phyloP scores from a whole-genome alignment of 2,797 vertebrate genomes.

The Arctocebus calabarensis region DNA sequence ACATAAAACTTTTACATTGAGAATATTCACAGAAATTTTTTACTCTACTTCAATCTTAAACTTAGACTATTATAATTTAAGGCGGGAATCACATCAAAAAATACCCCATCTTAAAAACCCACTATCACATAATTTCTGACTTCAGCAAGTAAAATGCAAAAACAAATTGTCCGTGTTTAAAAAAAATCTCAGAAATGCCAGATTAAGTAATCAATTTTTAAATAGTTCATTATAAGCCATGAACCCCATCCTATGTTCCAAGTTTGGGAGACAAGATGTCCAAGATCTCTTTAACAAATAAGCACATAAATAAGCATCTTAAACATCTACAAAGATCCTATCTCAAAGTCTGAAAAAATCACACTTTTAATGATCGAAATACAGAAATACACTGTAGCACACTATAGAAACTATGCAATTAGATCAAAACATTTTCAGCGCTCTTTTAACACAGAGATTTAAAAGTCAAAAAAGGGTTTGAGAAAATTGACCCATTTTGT shows the following conservation, averaged over 20 bases:
- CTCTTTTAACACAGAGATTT: constrained; percentile 56
- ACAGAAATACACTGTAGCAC: constrained; percentile 49
- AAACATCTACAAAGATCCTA: constrained; percentile 48
- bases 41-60: constrained; percentile 57
- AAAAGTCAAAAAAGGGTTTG: constrained; percentile 42
- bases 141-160: constrained; percentile 68
- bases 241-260: constrained; percentile 68
- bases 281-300: constrained; percentile 50
- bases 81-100: constrained; percentile 42
- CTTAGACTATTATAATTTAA: constrained; percentile 48
- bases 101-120: constrained; percentile 36
- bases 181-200: constrained; percentile 33
- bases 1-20: constrained; percentile 57
- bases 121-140: constrained; percentile 52
- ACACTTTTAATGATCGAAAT: constrained; percentile 46
- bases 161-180: constrained; percentile 37
- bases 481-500: constrained; percentile 15
- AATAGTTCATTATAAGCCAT: constrained; percentile 57
- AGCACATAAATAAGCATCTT: constrained; percentile 30
- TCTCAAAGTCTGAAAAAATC: constrained; percentile 49
- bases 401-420: constrained; percentile 8
- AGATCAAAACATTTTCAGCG: constrained; percentile 32
- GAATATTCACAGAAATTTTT: constrained; percentile 33
- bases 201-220: constrained; percentile 54
- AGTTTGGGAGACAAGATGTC: constrained; percentile 26